Conservation (phyloP, 2,888 invertebrate species). For the Diploptera punctata region DNA sequence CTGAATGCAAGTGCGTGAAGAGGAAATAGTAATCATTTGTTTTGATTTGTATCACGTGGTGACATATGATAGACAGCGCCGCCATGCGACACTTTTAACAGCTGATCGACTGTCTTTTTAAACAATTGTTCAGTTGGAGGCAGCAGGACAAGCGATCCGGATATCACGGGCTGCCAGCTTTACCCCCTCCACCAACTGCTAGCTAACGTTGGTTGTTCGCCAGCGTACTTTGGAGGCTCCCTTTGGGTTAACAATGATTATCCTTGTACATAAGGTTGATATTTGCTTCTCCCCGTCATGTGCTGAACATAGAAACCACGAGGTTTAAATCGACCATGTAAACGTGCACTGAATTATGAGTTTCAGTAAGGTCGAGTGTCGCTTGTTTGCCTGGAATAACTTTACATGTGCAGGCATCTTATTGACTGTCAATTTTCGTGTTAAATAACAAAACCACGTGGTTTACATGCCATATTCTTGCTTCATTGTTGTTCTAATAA, state of each 20-base stretch:
- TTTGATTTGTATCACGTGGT: neutral
- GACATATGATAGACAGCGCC: constrained; percentile 15
- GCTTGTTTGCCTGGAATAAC: constrained; percentile 6
- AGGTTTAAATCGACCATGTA: constrained; percentile 18
- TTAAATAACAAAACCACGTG: constrained; percentile 26
- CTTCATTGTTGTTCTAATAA: too few relatives aligned
- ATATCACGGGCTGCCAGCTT: neutral
- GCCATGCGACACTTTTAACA: constrained; percentile 17
- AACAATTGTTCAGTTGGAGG: neutral
- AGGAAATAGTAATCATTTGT: too few relatives aligned
- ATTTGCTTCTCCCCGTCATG: constrained; percentile 6
- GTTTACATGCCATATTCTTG: too few relatives aligned
- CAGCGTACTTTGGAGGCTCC: constrained; percentile 14
- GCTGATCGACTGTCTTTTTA: constrained; percentile 26
- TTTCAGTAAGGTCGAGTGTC: constrained; percentile 29
- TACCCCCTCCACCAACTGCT: neutral
- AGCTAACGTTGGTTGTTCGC: neutral
- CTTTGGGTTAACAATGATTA: constrained; percentile 26
- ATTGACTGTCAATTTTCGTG: constrained; percentile 23
- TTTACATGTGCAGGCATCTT: constrained; percentile 4
- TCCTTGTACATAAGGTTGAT: constrained; percentile 23
- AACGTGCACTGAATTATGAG: constrained; percentile 24
- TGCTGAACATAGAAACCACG: neutral
- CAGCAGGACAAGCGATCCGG: neutral
- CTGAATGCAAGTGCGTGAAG: too few relatives aligned